Evolutionary conservation across 2,888 invertebrate genomes (phyloP).

Genomic region (Adelognathus sp.): DNA sequence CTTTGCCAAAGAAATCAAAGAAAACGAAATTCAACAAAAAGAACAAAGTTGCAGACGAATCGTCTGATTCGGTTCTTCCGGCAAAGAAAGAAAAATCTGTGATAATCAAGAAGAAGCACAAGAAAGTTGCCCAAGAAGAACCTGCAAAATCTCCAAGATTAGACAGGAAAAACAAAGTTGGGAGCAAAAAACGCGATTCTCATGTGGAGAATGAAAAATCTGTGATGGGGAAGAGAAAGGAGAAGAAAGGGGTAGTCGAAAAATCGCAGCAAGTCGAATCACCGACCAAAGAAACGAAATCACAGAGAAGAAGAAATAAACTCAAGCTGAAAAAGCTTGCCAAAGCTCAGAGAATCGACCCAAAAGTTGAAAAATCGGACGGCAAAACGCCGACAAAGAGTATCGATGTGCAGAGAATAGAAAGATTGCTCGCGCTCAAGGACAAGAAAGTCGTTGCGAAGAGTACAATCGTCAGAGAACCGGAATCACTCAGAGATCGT

Average conservation of each 20-base stretch:
- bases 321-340: conserved; percentile 53
- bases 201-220: conserved; percentile 32
- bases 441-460: conserved; percentile 71
- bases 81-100: conserved; percentile 22
- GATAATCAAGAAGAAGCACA: conserved; percentile 10
- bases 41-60: background rate
- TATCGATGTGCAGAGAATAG: conserved; percentile 69
- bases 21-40: background rate
- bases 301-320: conserved; percentile 48
- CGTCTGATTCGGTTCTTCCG: background rate
- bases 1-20: conserved; percentile 18
- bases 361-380: conserved; percentile 63
- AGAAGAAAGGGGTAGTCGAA: background rate
- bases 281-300: conserved; percentile 38
- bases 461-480: conserved; percentile 67
- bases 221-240: conserved; percentile 16
- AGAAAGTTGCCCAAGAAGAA: background rate
- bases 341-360: conserved; percentile 33
- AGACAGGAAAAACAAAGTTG: too few relatives aligned
- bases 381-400: conserved; percentile 50
- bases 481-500: conserved; percentile 82
- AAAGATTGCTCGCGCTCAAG: conserved; percentile 67
- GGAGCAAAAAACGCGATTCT: too few relatives aligned
- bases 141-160: background rate
- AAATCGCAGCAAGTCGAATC: background rate